These are phyloP conservation scores for Acridotheres tristis DNA, from an alignment of 2,797 vertebrate species.

Conservation along the genomic window DNA sequence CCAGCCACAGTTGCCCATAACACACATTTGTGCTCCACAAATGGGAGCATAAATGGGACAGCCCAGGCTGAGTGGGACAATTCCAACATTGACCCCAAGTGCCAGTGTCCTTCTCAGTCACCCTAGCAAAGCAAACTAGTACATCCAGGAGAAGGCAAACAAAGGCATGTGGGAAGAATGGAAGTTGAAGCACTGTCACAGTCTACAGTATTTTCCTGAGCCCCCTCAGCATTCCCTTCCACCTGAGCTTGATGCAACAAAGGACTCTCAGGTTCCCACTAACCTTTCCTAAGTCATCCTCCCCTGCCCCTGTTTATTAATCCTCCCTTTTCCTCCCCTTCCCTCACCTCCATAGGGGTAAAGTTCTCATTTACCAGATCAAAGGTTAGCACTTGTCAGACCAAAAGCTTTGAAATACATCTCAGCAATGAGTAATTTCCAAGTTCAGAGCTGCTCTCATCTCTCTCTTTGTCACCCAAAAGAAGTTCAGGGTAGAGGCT, in stretches of 20 bases:
- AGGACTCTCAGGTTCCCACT: neutral
- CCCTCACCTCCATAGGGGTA: neutral
- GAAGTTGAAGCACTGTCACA: neutral
- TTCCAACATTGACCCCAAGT: neutral
- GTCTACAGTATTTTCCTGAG: neutral
- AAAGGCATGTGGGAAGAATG: neutral
- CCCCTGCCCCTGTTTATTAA: neutral
- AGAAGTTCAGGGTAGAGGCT: neutral
- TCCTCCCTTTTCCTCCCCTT: neutral
- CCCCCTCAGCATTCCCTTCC: neutral
- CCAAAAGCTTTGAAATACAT: conserved; percentile 28
- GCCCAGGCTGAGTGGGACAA: neutral
- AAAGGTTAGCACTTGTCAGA: conserved; percentile 42
- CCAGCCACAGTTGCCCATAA: neutral
- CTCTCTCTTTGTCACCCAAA: neutral
- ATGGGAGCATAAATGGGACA: neutral
- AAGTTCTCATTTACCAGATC: conserved; percentile 34
- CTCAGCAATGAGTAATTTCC: conserved; percentile 19
- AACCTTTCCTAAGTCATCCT: neutral
- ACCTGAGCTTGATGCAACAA: neutral
- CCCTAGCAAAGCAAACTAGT: neutral
- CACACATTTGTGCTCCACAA: neutral
- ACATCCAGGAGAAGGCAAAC: neutral
- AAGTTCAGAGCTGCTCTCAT: neutral
- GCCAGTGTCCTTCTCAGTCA: fast-evolving